Conservation (phyloP, 2,888 invertebrate species). For the Amphipyra tragopoginis region DNA sequence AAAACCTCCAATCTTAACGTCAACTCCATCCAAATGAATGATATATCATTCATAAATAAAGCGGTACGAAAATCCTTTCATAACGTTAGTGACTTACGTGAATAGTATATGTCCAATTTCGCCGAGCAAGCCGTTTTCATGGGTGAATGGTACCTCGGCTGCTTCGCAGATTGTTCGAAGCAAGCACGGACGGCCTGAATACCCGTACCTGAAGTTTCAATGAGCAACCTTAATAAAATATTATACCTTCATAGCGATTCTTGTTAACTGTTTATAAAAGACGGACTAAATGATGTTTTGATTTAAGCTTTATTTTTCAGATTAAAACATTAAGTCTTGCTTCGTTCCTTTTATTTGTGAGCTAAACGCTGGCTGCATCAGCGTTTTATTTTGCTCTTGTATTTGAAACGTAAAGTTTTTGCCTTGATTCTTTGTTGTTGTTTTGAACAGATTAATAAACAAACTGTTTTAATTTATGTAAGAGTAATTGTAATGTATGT, state of each 20-base stretch:
- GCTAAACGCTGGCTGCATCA: slow-evolving; percentile 8
- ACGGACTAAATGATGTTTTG: slow-evolving; percentile 46
- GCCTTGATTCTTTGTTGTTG: slow-evolving; percentile 22
- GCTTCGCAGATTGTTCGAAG: slow-evolving; percentile 94
- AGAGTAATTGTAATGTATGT: too few species aligned
- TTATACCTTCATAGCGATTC: slow-evolving; percentile 62
- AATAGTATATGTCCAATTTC: slow-evolving; percentile 94
- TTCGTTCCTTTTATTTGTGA: slow-evolving; percentile 23
- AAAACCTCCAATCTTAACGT: slow-evolving; percentile 47
- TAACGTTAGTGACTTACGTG: slow-evolving; percentile 89
- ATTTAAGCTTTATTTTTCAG: slow-evolving; percentile 27
- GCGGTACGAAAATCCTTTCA: slow-evolving; percentile 53
- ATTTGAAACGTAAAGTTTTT: slow-evolving; percentile 28
- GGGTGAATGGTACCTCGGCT: slow-evolving; percentile 91
- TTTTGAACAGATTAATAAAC: slow-evolving; percentile 1
- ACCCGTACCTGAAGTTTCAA: slow-evolving; percentile 88
- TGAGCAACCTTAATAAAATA: slow-evolving; percentile 65
- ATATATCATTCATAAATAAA: slow-evolving; percentile 60
- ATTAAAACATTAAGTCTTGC: slow-evolving; percentile 9
- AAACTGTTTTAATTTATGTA: not conserved
- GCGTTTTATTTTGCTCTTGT: slow-evolving; percentile 23
- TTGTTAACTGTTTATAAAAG: slow-evolving; percentile 59
- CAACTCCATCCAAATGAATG: slow-evolving; percentile 51
- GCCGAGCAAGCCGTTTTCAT: slow-evolving; percentile 93
- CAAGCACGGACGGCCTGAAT: slow-evolving; percentile 92